Evolutionary conservation across 2,797 vertebrate species (phyloP).

Genomic region (Zalophus californianus): DNA sequence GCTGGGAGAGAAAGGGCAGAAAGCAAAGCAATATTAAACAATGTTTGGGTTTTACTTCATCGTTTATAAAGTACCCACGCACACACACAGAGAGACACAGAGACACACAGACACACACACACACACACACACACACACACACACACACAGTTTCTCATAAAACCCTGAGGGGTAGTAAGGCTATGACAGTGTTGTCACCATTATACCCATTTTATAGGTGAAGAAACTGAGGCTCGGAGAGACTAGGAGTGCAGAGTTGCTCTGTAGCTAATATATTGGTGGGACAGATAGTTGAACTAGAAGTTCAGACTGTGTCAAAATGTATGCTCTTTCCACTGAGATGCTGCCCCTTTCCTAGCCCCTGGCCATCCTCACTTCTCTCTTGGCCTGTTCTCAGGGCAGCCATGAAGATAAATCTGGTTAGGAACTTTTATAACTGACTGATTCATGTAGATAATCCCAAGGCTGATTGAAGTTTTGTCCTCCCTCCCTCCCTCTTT

Average conservation of each 20-base stretch:
- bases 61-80: rapidly evolving
- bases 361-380: background rate
- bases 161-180: background rate
- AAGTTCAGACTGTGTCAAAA: background rate
- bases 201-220: background rate
- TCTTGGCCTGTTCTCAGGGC: background rate
- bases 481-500: background rate
- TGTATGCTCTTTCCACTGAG: background rate
- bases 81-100: rapidly evolving
- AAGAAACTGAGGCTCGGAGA: background rate
- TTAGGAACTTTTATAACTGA: background rate
- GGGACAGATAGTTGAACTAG: background rate
- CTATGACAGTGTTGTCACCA: rapidly evolving
- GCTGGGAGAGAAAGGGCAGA: background rate
- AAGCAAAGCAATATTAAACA: background rate
- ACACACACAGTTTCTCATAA: background rate
- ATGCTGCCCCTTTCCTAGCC: background rate
- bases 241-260: background rate
- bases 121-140: too few relatives aligned
- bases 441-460: background rate
- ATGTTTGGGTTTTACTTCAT: background rate
- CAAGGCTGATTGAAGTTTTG: background rate
- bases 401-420: background rate
- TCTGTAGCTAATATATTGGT: background rate
- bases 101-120: too few relatives aligned